Evolutionary conservation across 2,888 invertebrate genomes (phyloP).

Genomic region (Tetragonula carbonaria): DNA sequence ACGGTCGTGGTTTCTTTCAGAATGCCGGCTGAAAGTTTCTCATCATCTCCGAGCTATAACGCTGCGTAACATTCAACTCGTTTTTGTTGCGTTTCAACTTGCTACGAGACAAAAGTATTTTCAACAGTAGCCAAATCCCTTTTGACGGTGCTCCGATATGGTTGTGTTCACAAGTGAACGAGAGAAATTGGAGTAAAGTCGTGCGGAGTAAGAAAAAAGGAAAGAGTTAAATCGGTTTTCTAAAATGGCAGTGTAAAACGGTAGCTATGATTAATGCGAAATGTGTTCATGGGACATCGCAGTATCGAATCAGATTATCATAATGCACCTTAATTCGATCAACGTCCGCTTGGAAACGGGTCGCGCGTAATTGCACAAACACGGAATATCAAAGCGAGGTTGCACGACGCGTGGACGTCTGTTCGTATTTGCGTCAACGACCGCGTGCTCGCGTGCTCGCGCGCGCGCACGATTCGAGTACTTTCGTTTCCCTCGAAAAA

Average conservation of each 20-base stretch:
- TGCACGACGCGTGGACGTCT: slow-evolving; percentile 42
- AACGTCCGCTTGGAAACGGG: slow-evolving; percentile 70
- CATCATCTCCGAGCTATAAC: slow-evolving; percentile 35
- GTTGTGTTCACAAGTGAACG: neutral
- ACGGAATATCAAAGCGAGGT: slow-evolving; percentile 74
- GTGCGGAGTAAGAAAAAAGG: neutral
- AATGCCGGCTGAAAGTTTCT: neutral
- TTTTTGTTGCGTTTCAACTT: slow-evolving; percentile 10
- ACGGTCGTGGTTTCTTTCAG: slow-evolving; percentile 42
- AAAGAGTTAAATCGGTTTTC: slow-evolving; percentile 26
- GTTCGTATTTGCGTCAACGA: slow-evolving; percentile 33
- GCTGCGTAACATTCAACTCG: slow-evolving; percentile 50
- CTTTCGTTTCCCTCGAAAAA: slow-evolving; percentile 68
- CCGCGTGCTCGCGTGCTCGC: slow-evolving; percentile 11
- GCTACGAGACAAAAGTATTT: neutral
- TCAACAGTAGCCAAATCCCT: neutral
- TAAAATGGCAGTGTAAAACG: slow-evolving; percentile 59
- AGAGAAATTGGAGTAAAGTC: neutral
- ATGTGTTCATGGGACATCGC: slow-evolving; percentile 64
- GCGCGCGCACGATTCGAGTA: slow-evolving; percentile 58
- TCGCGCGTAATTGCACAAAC: slow-evolving; percentile 74
- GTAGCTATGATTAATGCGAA: slow-evolving; percentile 72
- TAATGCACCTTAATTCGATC: slow-evolving; percentile 77
- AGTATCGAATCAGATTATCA: slow-evolving; percentile 74
- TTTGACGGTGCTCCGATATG: neutral